Evolutionary conservation across 2,888 invertebrate species (phyloP).

Genomic region (Coleophora flavipennella): DNA sequence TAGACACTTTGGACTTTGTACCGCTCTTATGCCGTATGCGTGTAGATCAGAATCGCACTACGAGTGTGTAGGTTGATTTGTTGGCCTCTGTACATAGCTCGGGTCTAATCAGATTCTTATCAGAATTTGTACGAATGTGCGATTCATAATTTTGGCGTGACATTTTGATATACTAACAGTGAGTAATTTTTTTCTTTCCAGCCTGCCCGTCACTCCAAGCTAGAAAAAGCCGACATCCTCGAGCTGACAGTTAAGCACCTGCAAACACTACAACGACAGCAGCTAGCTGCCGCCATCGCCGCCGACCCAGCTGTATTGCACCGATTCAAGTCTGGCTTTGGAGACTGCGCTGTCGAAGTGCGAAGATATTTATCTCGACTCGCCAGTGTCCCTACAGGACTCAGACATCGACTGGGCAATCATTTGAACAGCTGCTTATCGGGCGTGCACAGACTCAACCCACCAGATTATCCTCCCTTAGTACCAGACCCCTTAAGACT

Average conservation of each 20-base stretch:
- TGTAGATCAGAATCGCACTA: too few relatives aligned
- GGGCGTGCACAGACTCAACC: constrained; percentile 58
- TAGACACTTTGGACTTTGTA: too few relatives aligned
- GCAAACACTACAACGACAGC: constrained; percentile 90
- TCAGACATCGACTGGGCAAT: constrained; percentile 76
- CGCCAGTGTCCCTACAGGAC: constrained; percentile 73
- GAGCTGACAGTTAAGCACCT: constrained; percentile 96
- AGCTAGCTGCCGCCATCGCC: constrained; percentile 85
- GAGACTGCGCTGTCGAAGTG: constrained; percentile 90
- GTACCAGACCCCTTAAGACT: constrained; percentile 64
- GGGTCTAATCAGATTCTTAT: too few relatives aligned
- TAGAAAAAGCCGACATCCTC: constrained; percentile 96
- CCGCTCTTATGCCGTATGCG: too few relatives aligned
- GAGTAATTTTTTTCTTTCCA: constrained; percentile 61
- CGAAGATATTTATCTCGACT: constrained; percentile 78
- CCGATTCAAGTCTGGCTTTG: constrained; percentile 89
- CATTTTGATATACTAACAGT: too few relatives aligned
- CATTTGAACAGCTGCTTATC: constrained; percentile 78
- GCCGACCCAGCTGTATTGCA: constrained; percentile 88
- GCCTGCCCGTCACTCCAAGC: constrained; percentile 93
- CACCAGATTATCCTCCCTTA: constrained; percentile 67
- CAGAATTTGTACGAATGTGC: too few relatives aligned
- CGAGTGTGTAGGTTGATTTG: too few relatives aligned
- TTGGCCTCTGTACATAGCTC: too few relatives aligned
- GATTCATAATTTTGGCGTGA: too few relatives aligned